Evolutionary conservation across 1,140 invertebrate species (phyloP), one percentile per base, ranked within the genome.

Genomic region (Hypsibius dujardini): DNA sequence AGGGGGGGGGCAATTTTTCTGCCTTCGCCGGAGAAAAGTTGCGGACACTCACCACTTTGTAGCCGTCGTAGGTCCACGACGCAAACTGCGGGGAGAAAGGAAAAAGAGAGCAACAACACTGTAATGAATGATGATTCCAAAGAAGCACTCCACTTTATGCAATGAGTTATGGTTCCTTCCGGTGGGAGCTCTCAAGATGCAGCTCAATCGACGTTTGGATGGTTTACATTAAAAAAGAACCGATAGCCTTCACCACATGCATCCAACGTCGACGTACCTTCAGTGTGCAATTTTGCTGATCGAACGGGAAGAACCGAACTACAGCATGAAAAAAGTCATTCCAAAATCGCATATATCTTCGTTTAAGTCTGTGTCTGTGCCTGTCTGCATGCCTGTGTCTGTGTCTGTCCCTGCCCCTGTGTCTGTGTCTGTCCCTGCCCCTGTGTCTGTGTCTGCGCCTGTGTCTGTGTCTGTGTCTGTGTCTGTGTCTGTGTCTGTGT

Each of bases 51-150:
- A 74, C 46, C 3, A 92, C 90, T 85, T 92, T 89, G 79, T 89
- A 90, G 45, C 89, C 90, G 77, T 95, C 92, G 79, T 95, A 95
- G 0, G 93, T 94, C 93, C 93, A 96, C 0, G 90, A 94, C 1
- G 92, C 90, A 85, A 92, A 95, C 79, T 79, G 76, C 76, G 82
- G 76, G 45, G 76, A 75, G 72, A 45, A 12, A 56, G 50, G 3
- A 67, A 67, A 12, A 67, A 15, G 3, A 67, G 62, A 12, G 12
- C n/a, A 56, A 56, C 7, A 56, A 56, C 50, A 56, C n/a, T 56
- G 7, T 7, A 7, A 56, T n/a, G 50, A 56, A 56, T 56, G 7
- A 56, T 56, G n/a, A 7, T n/a, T n/a, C 50, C 7, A 56, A 7
- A 56, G 50, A 56, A 56, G n/a, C n/a, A 12, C 7, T 56, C n/a